A percentile compares a stretch with the other conserved stretches of the same genome.
Evolutionary conservation across 1,140 invertebrate species (phyloP).

Genomic region (Schlechtendalia chinensis): DNA sequence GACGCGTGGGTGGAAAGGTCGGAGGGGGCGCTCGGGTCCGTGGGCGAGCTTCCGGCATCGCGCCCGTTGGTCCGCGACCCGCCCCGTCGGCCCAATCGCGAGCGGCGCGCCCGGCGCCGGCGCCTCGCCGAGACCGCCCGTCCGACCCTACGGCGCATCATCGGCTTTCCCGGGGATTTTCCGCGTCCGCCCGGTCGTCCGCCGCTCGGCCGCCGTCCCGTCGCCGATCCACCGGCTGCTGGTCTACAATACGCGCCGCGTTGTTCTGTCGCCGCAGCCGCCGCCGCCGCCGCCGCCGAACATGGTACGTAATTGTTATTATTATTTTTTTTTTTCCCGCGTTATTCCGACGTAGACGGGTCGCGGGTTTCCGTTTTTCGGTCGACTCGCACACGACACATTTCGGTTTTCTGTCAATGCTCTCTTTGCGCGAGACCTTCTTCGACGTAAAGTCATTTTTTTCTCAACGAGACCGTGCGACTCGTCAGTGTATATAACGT

Average conservation of each 20-base stretch:
- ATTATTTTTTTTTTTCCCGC: too few relatives aligned
- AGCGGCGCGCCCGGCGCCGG: neutral
- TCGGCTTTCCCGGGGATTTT: slow-evolving; percentile 47
- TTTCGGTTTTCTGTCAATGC: too few relatives aligned
- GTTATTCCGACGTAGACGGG: too few relatives aligned
- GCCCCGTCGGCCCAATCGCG: slow-evolving; percentile 1
- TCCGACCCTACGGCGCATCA: neutral
- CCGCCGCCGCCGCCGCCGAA: neutral
- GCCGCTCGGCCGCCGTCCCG: slow-evolving; percentile 21
- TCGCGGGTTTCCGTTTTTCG: too few relatives aligned
- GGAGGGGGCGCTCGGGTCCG: neutral
- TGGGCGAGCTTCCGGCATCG: slow-evolving; percentile 11
- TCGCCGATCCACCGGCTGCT: slow-evolving; percentile 13
- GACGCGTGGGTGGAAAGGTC: neutral
- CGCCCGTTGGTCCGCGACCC: neutral
- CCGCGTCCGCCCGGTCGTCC: slow-evolving; percentile 46
- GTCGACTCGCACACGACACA: too few relatives aligned
- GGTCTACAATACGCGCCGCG: neutral
- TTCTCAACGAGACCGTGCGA: too few relatives aligned
- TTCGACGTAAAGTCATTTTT: too few relatives aligned
- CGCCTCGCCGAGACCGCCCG: slow-evolving; percentile 35
- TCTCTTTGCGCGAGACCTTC: too few relatives aligned
- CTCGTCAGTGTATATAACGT: too few relatives aligned
- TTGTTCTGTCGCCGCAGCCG: neutral
- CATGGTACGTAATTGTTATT: neutral